phyloP scores from a whole-genome alignment of 2,797 vertebrate genomes.

The Xyrichtys novacula region DNA sequence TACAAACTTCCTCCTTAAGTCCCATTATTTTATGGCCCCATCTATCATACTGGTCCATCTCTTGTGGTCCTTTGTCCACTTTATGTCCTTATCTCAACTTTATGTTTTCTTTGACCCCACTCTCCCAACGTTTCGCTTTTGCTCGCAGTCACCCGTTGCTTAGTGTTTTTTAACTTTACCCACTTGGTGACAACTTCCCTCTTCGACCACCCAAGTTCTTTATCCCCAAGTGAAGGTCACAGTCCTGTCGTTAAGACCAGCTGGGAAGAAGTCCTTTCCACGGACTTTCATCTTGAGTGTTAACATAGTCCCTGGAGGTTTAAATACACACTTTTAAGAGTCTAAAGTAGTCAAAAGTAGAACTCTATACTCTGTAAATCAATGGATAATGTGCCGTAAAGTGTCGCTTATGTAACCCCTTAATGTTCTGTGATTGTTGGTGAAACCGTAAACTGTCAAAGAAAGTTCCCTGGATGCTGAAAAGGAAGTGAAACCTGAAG shows the following conservation, averaged over 20 bases:
- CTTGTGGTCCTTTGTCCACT: constrained; percentile 3
- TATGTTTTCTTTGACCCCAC: background rate
- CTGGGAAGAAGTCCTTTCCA: constrained; percentile 34
- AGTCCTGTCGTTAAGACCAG: constrained; percentile 19
- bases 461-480: background rate
- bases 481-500: constrained; percentile 25
- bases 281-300: constrained; percentile 25
- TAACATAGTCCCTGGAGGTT: constrained; percentile 20
- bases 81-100: constrained; percentile 40
- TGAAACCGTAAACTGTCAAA: constrained; percentile 1
- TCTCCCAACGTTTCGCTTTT: constrained; percentile 4
- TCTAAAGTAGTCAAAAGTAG: constrained; percentile 1
- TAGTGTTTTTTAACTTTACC: background rate
- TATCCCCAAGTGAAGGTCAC: constrained; percentile 10
- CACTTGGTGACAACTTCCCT: background rate
- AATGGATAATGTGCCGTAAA: constrained; percentile 8
- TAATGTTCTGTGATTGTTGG: background rate
- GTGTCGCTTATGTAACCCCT: background rate
- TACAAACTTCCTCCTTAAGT: constrained; percentile 46
- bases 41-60: constrained; percentile 25
- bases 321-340: constrained; percentile 24
- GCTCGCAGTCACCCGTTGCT: background rate
- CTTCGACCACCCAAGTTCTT: constrained; percentile 5
- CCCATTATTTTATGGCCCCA: constrained; percentile 27
- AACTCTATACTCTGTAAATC: background rate